Base-by-base conservation (phyloP, 1,140 invertebrate genomes). In the Sminthurinus signatus region DNA sequence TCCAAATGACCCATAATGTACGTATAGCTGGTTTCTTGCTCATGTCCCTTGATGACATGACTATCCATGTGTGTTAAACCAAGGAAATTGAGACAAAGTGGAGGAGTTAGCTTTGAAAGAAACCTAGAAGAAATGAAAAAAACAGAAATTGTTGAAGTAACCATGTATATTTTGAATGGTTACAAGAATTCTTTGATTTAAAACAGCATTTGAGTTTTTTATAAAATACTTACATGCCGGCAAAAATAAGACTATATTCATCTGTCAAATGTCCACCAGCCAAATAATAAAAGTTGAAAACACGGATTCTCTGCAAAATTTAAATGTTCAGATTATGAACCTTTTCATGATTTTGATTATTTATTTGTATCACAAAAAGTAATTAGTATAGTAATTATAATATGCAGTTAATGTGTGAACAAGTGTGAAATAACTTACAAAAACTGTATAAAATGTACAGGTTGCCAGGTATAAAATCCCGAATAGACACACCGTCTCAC, bases 1-100 rank as follows among this genome's bases (percentile, higher is more conserved):
- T 99, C 95, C 93, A 99, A 94, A 75, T 98, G 96, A 23, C 96
- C 96, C 96, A 99, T 99, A 65, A 99, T 88, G 89, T 88, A 84
- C 0, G 92, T 96, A 73, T 95, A 95, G 72, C 88, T 83, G 1
- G 92, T 95, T 78, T 95, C 91, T 71, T 86, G 77, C 15, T 88
- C 81, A 60, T 82, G 82, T 52, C 85, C 84, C 70, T 91, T 86
- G 43, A 95, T 95, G 39, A 98, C 86, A 74, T 98, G 94, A 25
- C 91, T 96, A 76, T 99, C 96, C 85, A 99, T 90, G 73, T 99
- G 96, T 72, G 98, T 94, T 5, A 99, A 80, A 39, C 95, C 92
- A 15, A 99, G 82, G 75, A 98, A 99, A 78, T 99, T 99, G 5
- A 99, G 83, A 80, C 96, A 99, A 81, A 99, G 87, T 3, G 97